Percentiles rank a stretch among this genome's conserved stretches.
phyloP scores from a whole-genome alignment of 1,140 invertebrate species.

The Goniozus legneri region DNA sequence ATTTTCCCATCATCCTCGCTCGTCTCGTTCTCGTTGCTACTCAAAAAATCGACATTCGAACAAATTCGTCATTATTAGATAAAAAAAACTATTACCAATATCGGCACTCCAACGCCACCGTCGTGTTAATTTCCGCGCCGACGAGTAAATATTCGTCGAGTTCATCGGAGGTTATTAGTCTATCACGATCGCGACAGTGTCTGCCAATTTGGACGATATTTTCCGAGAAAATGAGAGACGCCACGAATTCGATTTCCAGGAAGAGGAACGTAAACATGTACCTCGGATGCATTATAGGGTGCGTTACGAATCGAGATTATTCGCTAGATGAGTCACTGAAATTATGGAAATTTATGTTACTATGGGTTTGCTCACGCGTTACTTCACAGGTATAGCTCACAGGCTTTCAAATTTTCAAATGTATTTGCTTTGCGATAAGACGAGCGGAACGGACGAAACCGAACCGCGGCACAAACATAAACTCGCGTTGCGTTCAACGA shows the following conservation, averaged over 20 bases:
- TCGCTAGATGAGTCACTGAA: too few relatives aligned
- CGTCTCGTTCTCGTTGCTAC: slow-evolving; percentile 35
- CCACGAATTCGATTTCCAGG: too few relatives aligned
- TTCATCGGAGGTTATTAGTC: slow-evolving; percentile 45
- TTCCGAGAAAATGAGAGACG: too few relatives aligned
- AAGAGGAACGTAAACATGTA: too few relatives aligned
- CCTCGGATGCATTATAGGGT: background rate
- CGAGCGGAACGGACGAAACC: background rate
- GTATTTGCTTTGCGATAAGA: background rate
- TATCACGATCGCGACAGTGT: slow-evolving; percentile 49
- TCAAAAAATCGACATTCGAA: background rate
- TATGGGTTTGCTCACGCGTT: too few relatives aligned
- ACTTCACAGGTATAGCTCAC: background rate
- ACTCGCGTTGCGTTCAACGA: too few relatives aligned
- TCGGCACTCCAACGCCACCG: slow-evolving; percentile 47
- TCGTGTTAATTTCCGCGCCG: slow-evolving; percentile 43
- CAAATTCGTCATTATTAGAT: slow-evolving; percentile 9
- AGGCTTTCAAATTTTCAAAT: background rate
- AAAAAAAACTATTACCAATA: slow-evolving; percentile 49
- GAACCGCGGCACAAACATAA: too few relatives aligned
- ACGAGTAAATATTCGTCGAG: slow-evolving; percentile 51
- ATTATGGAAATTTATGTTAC: too few relatives aligned
- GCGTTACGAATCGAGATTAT: too few relatives aligned
- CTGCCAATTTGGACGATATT: slow-evolving; percentile 19
- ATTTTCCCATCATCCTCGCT: slow-evolving; percentile 47